phyloP scores from a whole-genome alignment of 2,797 vertebrate genomes.

The Peromyscus aztecus region DNA sequence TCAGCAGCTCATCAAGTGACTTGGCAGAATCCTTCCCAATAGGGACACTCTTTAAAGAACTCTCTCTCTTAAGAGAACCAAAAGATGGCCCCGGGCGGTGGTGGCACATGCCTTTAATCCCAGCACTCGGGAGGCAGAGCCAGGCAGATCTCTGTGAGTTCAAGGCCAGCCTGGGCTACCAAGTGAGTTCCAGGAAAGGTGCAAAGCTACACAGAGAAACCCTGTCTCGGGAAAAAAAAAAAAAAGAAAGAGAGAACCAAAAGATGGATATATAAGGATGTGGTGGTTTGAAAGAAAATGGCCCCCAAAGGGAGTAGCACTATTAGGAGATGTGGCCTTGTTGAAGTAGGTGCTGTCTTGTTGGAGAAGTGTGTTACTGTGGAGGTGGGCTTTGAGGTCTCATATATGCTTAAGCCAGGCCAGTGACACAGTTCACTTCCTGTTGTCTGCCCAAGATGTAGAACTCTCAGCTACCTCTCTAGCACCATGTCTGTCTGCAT shows the following conservation, averaged over 20 bases:
- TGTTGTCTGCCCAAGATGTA: neutral
- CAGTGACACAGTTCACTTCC: too few species aligned
- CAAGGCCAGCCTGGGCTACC: too few species aligned
- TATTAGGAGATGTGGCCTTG: neutral
- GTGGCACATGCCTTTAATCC: too few species aligned
- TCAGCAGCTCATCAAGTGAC: neutral
- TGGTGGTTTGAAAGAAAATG: neutral
- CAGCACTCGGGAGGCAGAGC: too few species aligned
- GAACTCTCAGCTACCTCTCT: too few species aligned
- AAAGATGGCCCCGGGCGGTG: neutral
- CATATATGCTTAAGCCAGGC: too few species aligned
- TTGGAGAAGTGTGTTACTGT: neutral
- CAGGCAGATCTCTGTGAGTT: too few species aligned
- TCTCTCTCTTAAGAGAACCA: neutral
- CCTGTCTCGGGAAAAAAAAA: too few species aligned
- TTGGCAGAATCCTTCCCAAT: constrained; percentile 35
- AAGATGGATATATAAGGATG: constrained; percentile 15
- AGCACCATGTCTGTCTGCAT: neutral
- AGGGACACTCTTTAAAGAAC: neutral
- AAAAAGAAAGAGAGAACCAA: neutral
- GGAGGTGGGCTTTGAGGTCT: neutral
- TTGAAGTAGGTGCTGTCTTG: neutral
- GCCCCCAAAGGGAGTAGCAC: neutral
- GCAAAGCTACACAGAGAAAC: too few species aligned
- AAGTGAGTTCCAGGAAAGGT: too few species aligned